Evolutionary conservation across 2,797 vertebrate genomes (phyloP), one percentile per base, ranked within the genome.

Genomic region (Kryptolebias ocellatus): DNA sequence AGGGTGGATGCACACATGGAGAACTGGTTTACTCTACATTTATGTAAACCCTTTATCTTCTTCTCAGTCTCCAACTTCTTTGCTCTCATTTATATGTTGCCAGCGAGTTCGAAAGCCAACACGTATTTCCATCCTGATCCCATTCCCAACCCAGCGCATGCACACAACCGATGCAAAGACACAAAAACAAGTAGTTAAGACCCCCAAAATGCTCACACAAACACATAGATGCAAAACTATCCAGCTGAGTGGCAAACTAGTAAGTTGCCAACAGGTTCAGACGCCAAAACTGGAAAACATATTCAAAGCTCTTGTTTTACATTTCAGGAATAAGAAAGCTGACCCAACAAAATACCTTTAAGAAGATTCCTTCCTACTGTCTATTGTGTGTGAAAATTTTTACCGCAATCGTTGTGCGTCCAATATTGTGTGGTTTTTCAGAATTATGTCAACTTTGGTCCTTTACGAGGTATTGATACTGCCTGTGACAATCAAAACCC

Each of bases 41-140:
- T 81, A 83, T 81, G 76, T 64, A 52, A 79, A 79, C 67, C 79
- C 77, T 84, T 83, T 67, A 83, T 83, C 79, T 80, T 63, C 60
- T 72, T 79, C 53, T 67, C 59, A 39, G 64, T 60, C 64, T 81
- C 59, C 58, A 67, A 73, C 74, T 75, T 83, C 74, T 82, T 86
- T 75, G 74, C 74, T 49, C 51, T 28, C 42, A 27, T 64, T 69
- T 57, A 55, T 20, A 53, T 82, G 57, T 80, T 72, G 64, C 78
- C 74, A 86, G 71, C 37, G 51, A 81, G 78, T 80, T 75, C 72
- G 75, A 53, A 79, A 84, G 70, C 81, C 79, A 82, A 72, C 60
- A 54, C 65, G 72, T 74, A 66, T 83, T 82, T 78, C 72, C 74
- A 76, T 74, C 59, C 68, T 64, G 60, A 86, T 78, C 64, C 65